phyloP scores from a whole-genome alignment of 2,888 invertebrate species.

The Physocephala rufipes region DNA sequence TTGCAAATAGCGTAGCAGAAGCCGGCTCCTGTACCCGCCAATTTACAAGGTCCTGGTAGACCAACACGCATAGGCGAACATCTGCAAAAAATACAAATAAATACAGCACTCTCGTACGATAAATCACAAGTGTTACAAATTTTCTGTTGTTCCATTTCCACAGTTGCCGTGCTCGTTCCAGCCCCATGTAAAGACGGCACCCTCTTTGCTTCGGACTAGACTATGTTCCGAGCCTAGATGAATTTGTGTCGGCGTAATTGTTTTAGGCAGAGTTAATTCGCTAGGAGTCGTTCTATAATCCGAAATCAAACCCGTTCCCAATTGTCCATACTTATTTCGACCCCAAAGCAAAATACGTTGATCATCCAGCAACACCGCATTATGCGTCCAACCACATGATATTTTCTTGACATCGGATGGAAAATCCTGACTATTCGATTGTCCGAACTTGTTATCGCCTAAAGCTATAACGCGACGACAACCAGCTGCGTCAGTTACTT shows the following conservation, averaged over 20 bases:
- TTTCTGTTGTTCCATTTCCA: constrained; percentile 70
- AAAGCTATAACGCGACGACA: constrained; percentile 70
- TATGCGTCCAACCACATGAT: constrained; percentile 80
- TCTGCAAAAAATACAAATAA: constrained; percentile 46
- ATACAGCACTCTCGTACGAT: constrained; percentile 5
- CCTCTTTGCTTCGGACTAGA: constrained; percentile 73
- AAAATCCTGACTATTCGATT: constrained; percentile 69
- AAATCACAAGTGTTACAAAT: constrained; percentile 54
- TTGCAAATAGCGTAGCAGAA: constrained; percentile 62
- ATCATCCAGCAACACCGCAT: constrained; percentile 71
- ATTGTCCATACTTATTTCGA: constrained; percentile 81
- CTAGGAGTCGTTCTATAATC: constrained; percentile 58
- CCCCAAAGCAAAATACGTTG: constrained; percentile 80
- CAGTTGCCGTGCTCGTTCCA: constrained; percentile 93
- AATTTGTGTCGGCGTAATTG: constrained; percentile 51
- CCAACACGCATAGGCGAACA: constrained; percentile 54
- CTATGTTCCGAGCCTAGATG: constrained; percentile 82
- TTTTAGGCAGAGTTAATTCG: constrained; percentile 51
- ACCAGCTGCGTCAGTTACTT: constrained; percentile 50
- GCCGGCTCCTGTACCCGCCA: constrained; percentile 62
- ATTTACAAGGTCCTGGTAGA: constrained; percentile 54
- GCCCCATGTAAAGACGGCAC: constrained; percentile 80
- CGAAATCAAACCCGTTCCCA: constrained; percentile 68
- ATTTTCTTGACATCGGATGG: constrained; percentile 70
- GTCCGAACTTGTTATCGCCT: constrained; percentile 87